Evolutionary conservation across 2,113 vertebrate genomes (phyloP), one percentile per base, ranked within the genome.

Genomic region (Lophochroa leadbeateri): DNA sequence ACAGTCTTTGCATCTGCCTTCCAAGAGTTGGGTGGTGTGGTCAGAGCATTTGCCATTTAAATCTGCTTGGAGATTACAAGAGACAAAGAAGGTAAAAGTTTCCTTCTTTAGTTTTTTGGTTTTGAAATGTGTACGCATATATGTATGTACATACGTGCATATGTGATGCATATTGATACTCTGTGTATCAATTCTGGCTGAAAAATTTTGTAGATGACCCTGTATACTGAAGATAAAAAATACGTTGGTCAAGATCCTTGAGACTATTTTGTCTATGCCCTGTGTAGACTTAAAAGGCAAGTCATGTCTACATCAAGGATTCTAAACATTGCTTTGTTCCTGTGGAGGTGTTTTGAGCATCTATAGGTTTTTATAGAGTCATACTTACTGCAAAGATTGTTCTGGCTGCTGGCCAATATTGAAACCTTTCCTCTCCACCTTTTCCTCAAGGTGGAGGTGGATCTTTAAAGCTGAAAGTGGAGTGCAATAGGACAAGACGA

Each of bases 41-140:
- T n/a, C n/a, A n/a, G n/a, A n/a, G n/a, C n/a, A n/a, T n/a, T n/a
- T n/a, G n/a, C n/a, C n/a, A 10, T 13, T 33, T 27, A 60, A 72
- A 78, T 49, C 9, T 67, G 4, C 4, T 52, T 86, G 11, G n/a
- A 50, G 57, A 60, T 63, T 20, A 33, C 5, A 60, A 49, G 31
- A 47, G 19, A 14, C 17, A 53, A 60, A 43, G 25, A 52, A 49
- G 2, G 31, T 43, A 17, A 68, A 55, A 61, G 6, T 68, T 43
- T 69, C 1, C 0, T 0, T 2, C 15, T 75, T 41, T 37, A 50
- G n/a, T 50, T 28, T 67, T 53, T 79, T 44, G 13, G 0, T 33
- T 64, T 52, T 81, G 10, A 65, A 83, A 70, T 46, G 41, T 1
- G 2, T 43, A 60, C 5, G 6, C 19, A 4, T 63, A 44, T 37